phyloP scores from a whole-genome alignment of 2,113 vertebrate species.

The Passer domesticus region DNA sequence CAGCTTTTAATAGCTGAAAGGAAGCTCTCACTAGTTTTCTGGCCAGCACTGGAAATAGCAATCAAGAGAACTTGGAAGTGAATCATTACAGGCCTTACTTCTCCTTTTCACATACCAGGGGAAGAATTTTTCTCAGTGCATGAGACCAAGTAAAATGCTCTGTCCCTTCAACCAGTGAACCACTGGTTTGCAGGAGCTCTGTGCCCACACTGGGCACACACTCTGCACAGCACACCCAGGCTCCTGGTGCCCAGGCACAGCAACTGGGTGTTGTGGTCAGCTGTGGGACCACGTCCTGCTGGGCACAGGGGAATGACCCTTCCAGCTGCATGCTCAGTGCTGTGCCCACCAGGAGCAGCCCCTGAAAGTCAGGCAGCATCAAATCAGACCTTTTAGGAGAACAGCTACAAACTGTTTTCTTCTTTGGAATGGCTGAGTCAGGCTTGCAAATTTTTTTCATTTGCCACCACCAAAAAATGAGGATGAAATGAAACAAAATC shows the following conservation, averaged over 20 bases:
- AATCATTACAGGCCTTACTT: neutral
- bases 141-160: neutral
- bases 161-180: neutral
- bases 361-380: neutral
- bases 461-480: neutral
- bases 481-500: neutral
- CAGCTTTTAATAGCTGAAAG: neutral
- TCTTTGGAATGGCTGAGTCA: neutral
- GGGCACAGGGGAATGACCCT: neutral
- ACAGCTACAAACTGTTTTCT: neutral
- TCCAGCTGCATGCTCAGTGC: fast-evolving
- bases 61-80: neutral
- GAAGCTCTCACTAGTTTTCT: neutral
- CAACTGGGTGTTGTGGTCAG: neutral
- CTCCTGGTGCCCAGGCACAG: neutral
- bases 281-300: neutral
- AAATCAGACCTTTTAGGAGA: neutral
- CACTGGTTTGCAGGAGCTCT: neutral
- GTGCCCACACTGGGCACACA: fast-evolving
- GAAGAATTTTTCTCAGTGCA: neutral
- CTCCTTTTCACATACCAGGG: neutral
- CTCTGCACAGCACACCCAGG: neutral
- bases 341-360: neutral
- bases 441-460: neutral
- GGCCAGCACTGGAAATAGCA: neutral